Percentiles rank a stretch among this genome's conserved stretches.
Conservation (phyloP, 1,140 invertebrate genomes). For the Pseudomyrmex sp. region DNA sequence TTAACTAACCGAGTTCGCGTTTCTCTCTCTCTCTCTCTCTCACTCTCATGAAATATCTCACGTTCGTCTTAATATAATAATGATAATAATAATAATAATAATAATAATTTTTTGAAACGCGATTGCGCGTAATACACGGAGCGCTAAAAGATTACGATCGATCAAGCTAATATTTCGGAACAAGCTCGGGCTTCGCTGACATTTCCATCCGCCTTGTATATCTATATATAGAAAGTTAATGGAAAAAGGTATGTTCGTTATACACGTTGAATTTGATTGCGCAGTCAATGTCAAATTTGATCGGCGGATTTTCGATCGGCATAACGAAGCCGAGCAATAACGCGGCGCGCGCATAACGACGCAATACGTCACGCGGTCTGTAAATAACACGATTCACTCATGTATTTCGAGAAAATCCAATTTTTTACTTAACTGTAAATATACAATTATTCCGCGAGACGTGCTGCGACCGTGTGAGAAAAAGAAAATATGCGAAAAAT, state of each 20-base stretch:
- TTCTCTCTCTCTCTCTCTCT: no score
- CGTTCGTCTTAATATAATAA: slow-evolving; percentile 9
- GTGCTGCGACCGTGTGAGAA: not conserved
- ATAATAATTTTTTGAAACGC: slow-evolving; percentile 7
- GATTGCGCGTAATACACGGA: not conserved
- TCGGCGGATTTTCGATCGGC: slow-evolving; percentile 44
- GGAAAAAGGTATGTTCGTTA: slow-evolving; percentile 14
- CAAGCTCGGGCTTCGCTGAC: not conserved
- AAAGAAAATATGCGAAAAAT: not conserved
- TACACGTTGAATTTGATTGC: slow-evolving; percentile 33
- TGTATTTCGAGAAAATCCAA: slow-evolving; percentile 43
- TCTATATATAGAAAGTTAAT: slow-evolving; percentile 1
- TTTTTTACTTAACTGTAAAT: slow-evolving; percentile 43
- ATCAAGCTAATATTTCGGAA: not conserved
- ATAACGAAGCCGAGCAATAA: slow-evolving; percentile 46
- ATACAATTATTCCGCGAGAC: slow-evolving; percentile 34
- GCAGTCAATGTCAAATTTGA: slow-evolving; percentile 33
- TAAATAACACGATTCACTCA: slow-evolving; percentile 46
- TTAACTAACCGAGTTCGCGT: not conserved
- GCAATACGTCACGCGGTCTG: slow-evolving; percentile 44
- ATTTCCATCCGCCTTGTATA: not conserved
- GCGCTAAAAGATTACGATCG: slow-evolving; percentile 32
- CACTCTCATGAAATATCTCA: not conserved
- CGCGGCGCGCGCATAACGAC: slow-evolving; percentile 20
- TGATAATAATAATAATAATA: slow-evolving; percentile 4